Base-by-base conservation (phyloP, 2,888 invertebrate species). In the Nematopogon swammerdamellus region DNA sequence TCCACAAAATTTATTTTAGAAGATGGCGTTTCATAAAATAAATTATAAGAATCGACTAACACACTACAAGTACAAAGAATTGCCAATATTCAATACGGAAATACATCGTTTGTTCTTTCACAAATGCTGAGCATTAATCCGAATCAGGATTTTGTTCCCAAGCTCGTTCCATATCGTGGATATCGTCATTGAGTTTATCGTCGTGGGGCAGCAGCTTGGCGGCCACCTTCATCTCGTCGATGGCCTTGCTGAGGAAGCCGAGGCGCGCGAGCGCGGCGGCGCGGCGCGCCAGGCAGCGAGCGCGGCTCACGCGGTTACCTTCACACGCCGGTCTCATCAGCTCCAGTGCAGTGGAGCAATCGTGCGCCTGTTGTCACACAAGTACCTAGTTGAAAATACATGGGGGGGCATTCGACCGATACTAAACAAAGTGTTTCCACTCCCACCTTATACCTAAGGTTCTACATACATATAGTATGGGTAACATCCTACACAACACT, bases 121-220 rank as follows among this genome's bases (percentile, higher is more conserved):
- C 4, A 8, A 25, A 25, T 25, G 4, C 25, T 25, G 8, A 25
- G 5, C 8, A 8, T 25, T 25, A 79, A 49, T 80, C 77, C 2
- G 75, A 79, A 65, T 91, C 89, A 3, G 84, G 86, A 61, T 88
- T 86, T 54, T 93, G 84, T 45, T 93, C 90, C 67, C 94, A 77
- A 16, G 92, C 92, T 58, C 89, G 87, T 49, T 84, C 83, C 82
- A 89, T 87, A 57, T 90, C 89, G 56, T 86, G 81, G 17, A 86
- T 73, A 63, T 88, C 87, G 48, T 74, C 70, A 61, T 80, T 79
- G 45, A 90, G 79, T 11, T 73, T 72, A 45, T 83, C 76, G 59
- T 88, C 84, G 5, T 82, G 72, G 0, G 89, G 88, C 49, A 85
- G 64, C 18, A 92, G 71, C 60, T 84, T 84, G 10, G 86, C 63